Percentiles rank a stretch among this genome's conserved stretches.
phyloP scores from a whole-genome alignment of 2,797 vertebrate species.

The Arnoldichthys spilopterus region DNA sequence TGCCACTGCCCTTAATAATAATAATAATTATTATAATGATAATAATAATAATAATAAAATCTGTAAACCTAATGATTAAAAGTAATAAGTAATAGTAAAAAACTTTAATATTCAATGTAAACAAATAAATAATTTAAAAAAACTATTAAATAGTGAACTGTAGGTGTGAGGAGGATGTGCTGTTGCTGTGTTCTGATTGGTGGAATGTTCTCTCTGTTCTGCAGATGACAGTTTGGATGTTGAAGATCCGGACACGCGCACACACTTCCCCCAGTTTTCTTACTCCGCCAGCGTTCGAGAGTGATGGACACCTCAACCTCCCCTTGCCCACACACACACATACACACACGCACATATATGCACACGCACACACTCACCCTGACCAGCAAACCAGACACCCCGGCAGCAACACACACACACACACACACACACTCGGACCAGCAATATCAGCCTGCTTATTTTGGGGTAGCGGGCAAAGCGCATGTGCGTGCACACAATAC shows the following conservation, averaged over 20 bases:
- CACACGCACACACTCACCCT: constrained; percentile 62
- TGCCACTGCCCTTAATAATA: too few species aligned
- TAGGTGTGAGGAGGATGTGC: too few species aligned
- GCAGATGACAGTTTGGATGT: constrained; percentile 88
- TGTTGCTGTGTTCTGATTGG: neutral
- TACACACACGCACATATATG: neutral
- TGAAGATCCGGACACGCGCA: constrained; percentile 86
- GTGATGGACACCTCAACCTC: constrained; percentile 69
- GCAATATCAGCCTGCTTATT: constrained; percentile 31
- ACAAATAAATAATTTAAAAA: too few species aligned
- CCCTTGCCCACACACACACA: constrained; percentile 35
- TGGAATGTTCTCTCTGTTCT: constrained; percentile 13
- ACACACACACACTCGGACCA: constrained; percentile 72
- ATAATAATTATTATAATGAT: too few species aligned
- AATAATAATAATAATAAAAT: too few species aligned
- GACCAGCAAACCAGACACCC: constrained; percentile 69
- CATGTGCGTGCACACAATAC: neutral
- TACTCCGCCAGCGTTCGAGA: constrained; percentile 93
- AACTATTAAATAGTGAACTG: too few species aligned
- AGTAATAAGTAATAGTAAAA: too few species aligned
- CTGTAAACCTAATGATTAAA: too few species aligned
- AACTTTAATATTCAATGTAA: too few species aligned
- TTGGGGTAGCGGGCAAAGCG: neutral
- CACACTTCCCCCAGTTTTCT: constrained; percentile 95
- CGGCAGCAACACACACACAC: too few species aligned